These are phyloP conservation scores for Hippasteria phrygiana DNA, from an alignment of 53 echinoderm and acorn worm genomes.

Conservation along the genomic window DNA sequence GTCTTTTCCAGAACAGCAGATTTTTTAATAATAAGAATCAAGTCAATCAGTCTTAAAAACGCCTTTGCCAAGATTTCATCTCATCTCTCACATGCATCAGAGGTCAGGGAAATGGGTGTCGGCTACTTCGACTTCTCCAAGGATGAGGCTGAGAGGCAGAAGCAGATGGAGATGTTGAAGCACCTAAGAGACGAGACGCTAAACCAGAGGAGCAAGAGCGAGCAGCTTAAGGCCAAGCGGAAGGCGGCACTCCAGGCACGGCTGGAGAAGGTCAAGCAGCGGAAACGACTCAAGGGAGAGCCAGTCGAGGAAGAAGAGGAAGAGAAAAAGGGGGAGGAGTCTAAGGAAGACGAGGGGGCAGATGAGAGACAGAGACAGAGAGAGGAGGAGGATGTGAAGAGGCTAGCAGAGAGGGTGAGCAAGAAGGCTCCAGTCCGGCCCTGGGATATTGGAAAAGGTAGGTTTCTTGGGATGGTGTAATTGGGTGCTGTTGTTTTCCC, in stretches of 20 bases:
- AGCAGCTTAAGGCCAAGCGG: conserved; percentile 90
- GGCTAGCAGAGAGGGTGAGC: conserved; percentile 23
- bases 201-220: conserved; percentile 81
- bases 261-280: conserved; percentile 91
- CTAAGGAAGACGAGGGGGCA: not conserved
- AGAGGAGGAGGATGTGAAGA: conserved; percentile 37
- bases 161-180: conserved; percentile 90
- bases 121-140: conserved; percentile 98
- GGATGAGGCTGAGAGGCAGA: conserved; percentile 80
- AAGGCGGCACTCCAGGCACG: conserved; percentile 91
- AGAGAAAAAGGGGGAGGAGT: not conserved
- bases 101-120: conserved; percentile 92
- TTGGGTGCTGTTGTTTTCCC: not conserved
- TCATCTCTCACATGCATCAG: conserved; percentile 55
- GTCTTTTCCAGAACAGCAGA: too few species aligned
- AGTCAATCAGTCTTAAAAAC: not conserved
- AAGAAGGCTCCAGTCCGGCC: conserved; percentile 5
- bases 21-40: too few species aligned
- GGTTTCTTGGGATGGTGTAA: not conserved
- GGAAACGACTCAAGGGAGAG: conserved; percentile 77
- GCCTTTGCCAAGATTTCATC: not conserved
- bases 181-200: conserved; percentile 93
- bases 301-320: conserved; percentile 45
- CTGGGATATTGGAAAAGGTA: conserved; percentile 67
- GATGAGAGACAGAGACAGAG: conserved; percentile 12